phyloP scores from a whole-genome alignment of 2,888 invertebrate genomes.

The Thelaira solivaga region DNA sequence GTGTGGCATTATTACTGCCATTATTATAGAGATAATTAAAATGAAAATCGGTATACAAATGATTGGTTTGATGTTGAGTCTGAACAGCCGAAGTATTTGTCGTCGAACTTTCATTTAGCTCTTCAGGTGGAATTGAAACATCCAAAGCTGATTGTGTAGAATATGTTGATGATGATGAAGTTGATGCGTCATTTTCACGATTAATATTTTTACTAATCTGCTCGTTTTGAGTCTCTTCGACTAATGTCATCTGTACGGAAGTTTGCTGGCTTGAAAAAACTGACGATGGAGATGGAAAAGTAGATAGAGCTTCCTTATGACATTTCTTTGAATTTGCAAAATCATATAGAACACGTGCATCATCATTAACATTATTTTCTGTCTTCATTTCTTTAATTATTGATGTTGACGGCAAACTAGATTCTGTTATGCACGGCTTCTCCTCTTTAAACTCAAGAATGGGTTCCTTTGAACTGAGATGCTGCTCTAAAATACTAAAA shows the following conservation, averaged over 20 bases:
- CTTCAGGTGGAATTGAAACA: constrained; percentile 45
- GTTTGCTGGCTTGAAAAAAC: constrained; percentile 66
- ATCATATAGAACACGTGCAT: constrained; percentile 72
- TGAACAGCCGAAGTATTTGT: constrained; percentile 22
- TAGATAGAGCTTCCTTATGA: constrained; percentile 17
- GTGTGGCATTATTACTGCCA: constrained; percentile 37
- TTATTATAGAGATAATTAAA: constrained; percentile 69
- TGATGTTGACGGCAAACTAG: constrained; percentile 20
- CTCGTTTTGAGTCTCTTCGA: constrained; percentile 56
- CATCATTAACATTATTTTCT: constrained; percentile 67
- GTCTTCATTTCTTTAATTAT: constrained; percentile 49
- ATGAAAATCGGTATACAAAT: constrained; percentile 68
- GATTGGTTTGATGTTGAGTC: constrained; percentile 55
- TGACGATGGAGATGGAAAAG: constrained; percentile 71
- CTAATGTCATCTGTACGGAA: constrained; percentile 8
- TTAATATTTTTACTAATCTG: constrained; percentile 64
- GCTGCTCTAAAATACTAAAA: constrained; percentile 71
- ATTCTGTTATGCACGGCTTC: constrained; percentile 51
- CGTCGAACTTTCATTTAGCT: constrained; percentile 36
- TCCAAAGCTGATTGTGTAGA: constrained; percentile 68
- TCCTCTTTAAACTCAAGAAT: constrained; percentile 58
- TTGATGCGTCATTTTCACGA: constrained; percentile 70
- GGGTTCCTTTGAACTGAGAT: constrained; percentile 65
- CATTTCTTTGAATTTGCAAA: constrained; percentile 72
- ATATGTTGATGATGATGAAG: constrained; percentile 61